Percentiles rank a stretch among this genome's conserved stretches.
Evolutionary conservation across 1,140 invertebrate genomes (phyloP).

Genomic region (Neodiprion virginianus): DNA sequence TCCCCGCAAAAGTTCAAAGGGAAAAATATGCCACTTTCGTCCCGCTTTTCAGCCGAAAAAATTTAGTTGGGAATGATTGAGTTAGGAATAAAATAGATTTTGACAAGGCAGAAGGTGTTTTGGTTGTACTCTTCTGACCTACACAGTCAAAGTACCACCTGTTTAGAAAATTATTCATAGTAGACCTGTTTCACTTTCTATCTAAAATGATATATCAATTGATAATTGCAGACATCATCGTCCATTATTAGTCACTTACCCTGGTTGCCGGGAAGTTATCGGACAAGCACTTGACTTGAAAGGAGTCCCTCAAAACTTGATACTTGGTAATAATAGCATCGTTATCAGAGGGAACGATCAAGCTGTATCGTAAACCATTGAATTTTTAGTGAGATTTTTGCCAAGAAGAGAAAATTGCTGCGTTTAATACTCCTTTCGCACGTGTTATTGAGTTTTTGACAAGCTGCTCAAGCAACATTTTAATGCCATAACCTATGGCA

Average conservation of each 20-base stretch:
- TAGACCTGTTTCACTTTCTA: no score
- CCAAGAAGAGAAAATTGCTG: not conserved
- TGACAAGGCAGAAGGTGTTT: conserved; percentile 29
- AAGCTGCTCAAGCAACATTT: not conserved
- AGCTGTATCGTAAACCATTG: conserved; percentile 14
- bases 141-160: conserved; percentile 39
- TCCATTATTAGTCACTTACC: not conserved
- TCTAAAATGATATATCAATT: not conserved
- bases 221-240: conserved; percentile 12
- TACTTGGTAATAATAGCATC: conserved; percentile 13
- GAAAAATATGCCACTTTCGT: no score
- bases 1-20: no score
- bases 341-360: conserved; percentile 17
- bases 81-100: not conserved
- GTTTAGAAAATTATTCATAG: not conserved
- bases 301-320: conserved; percentile 1
- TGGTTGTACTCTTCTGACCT: conserved; percentile 44
- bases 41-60: no score
- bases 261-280: conserved; percentile 11
- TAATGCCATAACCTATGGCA: conserved; percentile 3
- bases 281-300: conserved; percentile 9
- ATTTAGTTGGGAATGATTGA: no score
- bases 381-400: conserved; percentile 14
- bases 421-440: conserved; percentile 5
- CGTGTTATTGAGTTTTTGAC: conserved; percentile 14